Evolutionary conservation across 2,888 invertebrate species (phyloP).

Genomic region (Melanargia galathea): DNA sequence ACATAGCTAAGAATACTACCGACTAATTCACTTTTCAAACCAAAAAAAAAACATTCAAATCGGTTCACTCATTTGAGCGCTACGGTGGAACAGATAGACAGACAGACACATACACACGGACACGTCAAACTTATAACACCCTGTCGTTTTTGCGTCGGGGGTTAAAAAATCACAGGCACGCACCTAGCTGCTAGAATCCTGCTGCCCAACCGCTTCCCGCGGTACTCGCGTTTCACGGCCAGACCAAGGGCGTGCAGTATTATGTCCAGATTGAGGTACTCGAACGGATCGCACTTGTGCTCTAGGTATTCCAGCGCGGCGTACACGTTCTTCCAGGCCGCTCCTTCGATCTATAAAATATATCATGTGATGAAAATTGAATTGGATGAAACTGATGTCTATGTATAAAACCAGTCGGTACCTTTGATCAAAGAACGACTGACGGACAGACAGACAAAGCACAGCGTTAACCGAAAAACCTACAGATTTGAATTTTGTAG

Average conservation of each 20-base stretch:
- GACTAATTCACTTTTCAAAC: no score
- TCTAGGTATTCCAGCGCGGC: slow-evolving; percentile 50
- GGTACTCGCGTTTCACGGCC: slow-evolving; percentile 57
- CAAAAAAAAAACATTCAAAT: no score
- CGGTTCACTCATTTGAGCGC: no score
- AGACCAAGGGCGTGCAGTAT: slow-evolving; percentile 59
- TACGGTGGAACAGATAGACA: no score
- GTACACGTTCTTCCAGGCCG: slow-evolving; percentile 57
- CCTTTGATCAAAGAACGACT: no score
- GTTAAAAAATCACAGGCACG: slow-evolving; percentile 19
- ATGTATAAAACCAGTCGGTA: not conserved
- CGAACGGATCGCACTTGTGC: slow-evolving; percentile 47
- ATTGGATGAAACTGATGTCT: not conserved
- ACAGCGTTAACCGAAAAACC: no score
- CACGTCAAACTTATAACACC: no score
- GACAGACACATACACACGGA: no score
- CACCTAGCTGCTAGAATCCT: slow-evolving; percentile 63
- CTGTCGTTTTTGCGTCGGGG: no score
- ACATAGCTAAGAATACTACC: no score
- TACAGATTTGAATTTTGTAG: no score
- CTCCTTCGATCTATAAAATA: slow-evolving; percentile 56
- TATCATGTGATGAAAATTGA: not conserved
- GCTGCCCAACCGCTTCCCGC: slow-evolving; percentile 59
- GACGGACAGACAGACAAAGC: no score
- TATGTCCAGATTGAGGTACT: slow-evolving; percentile 51